Conservation (phyloP, 2,113 vertebrate species). For the Hippoglossus stenolepis region DNA sequence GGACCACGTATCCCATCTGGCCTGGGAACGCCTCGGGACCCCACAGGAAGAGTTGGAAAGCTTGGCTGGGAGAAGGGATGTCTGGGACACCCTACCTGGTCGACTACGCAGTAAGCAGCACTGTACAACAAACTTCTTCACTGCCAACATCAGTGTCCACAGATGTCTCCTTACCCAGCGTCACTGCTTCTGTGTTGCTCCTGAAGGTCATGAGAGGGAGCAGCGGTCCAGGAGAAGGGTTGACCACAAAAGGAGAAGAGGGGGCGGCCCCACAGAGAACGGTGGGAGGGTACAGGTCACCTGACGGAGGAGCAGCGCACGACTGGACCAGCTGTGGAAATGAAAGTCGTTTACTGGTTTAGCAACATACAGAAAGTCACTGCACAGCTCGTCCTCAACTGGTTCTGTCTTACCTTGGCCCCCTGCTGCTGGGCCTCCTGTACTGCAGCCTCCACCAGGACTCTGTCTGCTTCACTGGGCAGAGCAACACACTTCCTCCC, state of each 20-base stretch:
- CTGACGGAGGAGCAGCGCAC: conserved; percentile 57
- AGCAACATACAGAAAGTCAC: background rate
- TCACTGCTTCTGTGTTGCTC: conserved; percentile 84
- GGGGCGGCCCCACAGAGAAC: conserved; percentile 85
- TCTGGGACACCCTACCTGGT: too few relatives aligned
- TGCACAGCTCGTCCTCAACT: too few relatives aligned
- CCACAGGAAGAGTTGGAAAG: too few relatives aligned
- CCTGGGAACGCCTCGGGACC: too few relatives aligned
- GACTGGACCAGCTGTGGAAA: conserved; percentile 85
- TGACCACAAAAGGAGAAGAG: conserved; percentile 80
- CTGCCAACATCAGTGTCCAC: background rate
- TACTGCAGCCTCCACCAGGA: conserved; percentile 78
- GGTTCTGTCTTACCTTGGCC: conserved; percentile 80
- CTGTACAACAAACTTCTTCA: too few relatives aligned
- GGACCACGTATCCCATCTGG: too few relatives aligned
- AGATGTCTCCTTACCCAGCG: conserved; percentile 74
- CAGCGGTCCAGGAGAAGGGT: conserved; percentile 78
- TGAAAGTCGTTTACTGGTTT: background rate
- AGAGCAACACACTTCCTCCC: conserved; percentile 82
- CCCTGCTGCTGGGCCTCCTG: conserved; percentile 85
- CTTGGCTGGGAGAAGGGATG: too few relatives aligned
- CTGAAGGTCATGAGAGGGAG: conserved; percentile 87
- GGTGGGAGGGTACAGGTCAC: conserved; percentile 85
- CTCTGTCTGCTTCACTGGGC: conserved; percentile 52
- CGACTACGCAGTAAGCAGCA: too few relatives aligned